A percentile compares a stretch with the other conserved stretches of the same genome.
Conservation (phyloP, 2,113 vertebrate genomes). For the Mixornis gularis region DNA sequence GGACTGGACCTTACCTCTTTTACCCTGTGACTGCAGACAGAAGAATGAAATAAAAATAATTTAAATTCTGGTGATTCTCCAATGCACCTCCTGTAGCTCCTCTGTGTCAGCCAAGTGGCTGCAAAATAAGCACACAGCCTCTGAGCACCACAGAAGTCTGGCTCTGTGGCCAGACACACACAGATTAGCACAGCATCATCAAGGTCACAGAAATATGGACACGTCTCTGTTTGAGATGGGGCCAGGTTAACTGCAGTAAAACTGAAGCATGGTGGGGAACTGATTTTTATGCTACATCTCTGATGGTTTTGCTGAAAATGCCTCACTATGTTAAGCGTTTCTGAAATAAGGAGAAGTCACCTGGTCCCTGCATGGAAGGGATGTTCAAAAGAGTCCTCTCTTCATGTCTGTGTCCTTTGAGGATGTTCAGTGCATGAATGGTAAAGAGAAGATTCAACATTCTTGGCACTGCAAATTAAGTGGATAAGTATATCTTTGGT, state of each 20-base stretch:
- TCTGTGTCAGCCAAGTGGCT: background rate
- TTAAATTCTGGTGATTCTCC: background rate
- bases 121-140: background rate
- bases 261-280: accelerated
- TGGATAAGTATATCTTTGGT: background rate
- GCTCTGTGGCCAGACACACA: background rate
- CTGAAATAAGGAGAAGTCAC: background rate
- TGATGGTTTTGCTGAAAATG: background rate
- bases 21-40: background rate
- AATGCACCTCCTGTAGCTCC: background rate
- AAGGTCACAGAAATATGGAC: background rate
- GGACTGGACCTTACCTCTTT: background rate
- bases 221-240: background rate
- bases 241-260: background rate
- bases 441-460: background rate
- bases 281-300: background rate
- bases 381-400: background rate
- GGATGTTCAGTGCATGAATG: background rate
- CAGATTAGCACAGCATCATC: background rate
- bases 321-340: accelerated
- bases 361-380: background rate
- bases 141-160: background rate
- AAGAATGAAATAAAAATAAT: background rate
- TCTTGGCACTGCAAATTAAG: background rate
- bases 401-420: background rate